Evolutionary conservation across 2,797 vertebrate species (phyloP), one percentile per base, ranked within the genome.

Genomic region (Neosalanx taihuensis): DNA sequence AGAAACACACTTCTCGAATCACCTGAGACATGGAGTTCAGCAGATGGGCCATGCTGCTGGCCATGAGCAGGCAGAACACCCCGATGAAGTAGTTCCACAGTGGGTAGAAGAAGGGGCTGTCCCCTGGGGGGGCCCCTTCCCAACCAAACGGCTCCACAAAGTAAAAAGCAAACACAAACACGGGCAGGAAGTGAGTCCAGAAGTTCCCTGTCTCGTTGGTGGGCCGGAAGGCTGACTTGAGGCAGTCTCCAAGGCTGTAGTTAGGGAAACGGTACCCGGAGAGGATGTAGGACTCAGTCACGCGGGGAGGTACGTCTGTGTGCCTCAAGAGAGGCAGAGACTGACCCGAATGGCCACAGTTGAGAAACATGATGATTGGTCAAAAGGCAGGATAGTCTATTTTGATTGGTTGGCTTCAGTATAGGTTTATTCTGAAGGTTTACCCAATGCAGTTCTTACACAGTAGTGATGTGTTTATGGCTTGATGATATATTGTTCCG

Each of bases 191-290:
- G 80, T 94, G 94, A 0, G 92, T 94, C 94, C 94, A 94, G 87
- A 94, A 94, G 86, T 94, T 94, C 29, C 92, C 93, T 0, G 94
- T 94, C 73, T 94, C 94, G 2, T 94, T 94, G 69, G 94, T 94
- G n/a, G 92, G 92, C 41, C 88, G 88, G 88, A 94, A 93, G 0
- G 94, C 94, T 0, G 94, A 94, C 6, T 80, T 73, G 10, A 94
- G 78, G 81, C 94, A 94, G 23, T 94, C 91, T 26, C 71, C 68
- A 18, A 93, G 80, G 79, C 90, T 92, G 90, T 91, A 94, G 82
- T 93, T 91, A 0, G 93, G 94, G 77, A 92, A 92, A 15, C 94
- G 93, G 84, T 94, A 94, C 2, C 94, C 94, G 0, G 87, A 92
- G 68, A 94, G 87, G 79, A 94, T 94, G 77, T 92, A 94, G 89